These are phyloP conservation scores for Hydriomena furcata DNA, from an alignment of 2,888 invertebrate species.

Conservation along the genomic window DNA sequence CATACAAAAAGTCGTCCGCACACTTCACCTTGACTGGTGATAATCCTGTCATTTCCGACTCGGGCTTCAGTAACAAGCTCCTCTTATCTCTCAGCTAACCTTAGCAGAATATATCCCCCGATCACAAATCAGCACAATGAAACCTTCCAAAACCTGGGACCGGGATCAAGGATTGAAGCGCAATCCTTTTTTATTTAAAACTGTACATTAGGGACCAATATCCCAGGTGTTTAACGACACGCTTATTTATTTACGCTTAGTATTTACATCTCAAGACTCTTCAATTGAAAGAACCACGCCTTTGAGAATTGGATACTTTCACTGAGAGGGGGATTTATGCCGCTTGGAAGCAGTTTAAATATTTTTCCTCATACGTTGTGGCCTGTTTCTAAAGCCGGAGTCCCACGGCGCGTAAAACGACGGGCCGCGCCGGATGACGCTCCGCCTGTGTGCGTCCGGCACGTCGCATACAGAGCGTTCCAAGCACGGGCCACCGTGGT, in stretches of 20 bases:
- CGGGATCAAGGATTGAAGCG: slow-evolving; percentile 48
- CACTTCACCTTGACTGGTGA: no score
- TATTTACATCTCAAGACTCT: slow-evolving; percentile 21
- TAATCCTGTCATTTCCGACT: no score
- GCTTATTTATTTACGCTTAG: no score
- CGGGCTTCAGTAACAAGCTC: no score
- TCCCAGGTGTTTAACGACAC: slow-evolving; percentile 27
- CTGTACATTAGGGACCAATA: slow-evolving; percentile 38
- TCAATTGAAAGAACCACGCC: slow-evolving; percentile 17
- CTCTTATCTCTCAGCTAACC: slow-evolving; percentile 31
- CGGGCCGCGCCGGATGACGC: no score
- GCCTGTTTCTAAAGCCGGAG: no score
- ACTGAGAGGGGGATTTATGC: slow-evolving; percentile 1
- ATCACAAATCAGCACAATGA: slow-evolving; percentile 49
- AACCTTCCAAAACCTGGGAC: slow-evolving; percentile 40
- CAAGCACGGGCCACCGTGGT: no score
- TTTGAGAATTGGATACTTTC: slow-evolving; percentile 3
- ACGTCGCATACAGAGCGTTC: no score
- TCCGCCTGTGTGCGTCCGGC: no score
- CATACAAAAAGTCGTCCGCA: no score
- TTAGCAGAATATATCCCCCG: slow-evolving; percentile 41
- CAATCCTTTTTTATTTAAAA: slow-evolving; percentile 35
- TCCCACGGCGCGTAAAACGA: no score
- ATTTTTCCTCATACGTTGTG: neutral
- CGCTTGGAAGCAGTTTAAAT: neutral